Base-by-base conservation (phyloP, 1,140 invertebrate species). In the Campoletis sonorensis region DNA sequence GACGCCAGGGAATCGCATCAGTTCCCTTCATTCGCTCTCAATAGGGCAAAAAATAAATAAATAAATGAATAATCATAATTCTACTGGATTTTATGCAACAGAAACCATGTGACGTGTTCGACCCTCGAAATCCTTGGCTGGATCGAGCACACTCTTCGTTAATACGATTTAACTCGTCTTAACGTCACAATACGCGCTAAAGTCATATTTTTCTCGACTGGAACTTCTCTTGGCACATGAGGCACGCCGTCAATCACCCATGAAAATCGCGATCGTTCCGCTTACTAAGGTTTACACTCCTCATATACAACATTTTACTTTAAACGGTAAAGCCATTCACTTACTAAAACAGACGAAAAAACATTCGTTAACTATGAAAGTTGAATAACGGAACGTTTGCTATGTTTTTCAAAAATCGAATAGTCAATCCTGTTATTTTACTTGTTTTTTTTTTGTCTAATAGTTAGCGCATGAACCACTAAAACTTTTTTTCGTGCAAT, bases 1-100 rank as follows among this genome's bases (percentile, higher is more conserved):
- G 61, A 26, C 23, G 21, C n/a, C 4, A 64, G 61, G 61, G 27
- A 64, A 64, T 64, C 23, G 61, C 23, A 64, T 64, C 61, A 64
- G 23, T 26, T 26, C 61, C 21, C 61, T 64, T 26, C 61, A n/a
- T 11, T 21, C 51, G 51, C 4, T n/a, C 2, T 54, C 2, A n/a
- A n/a, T n/a, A n/a, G 8, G 8, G 3, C 40, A 45, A 45, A 54
- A 8, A 54, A n/a, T n/a, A n/a, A 54, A 54, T 54, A 18, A 8
- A 54, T 21, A n/a, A n/a, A 54, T 21, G n/a, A n/a, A 18, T 4
- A n/a, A n/a, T n/a, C n/a, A 54, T 2, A 54, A n/a, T 54, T 54
- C 4, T 11, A 54, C 4, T n/a, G 51, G 51, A 54, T n/a, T 45
- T 45, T 45, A 45, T 45, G 40, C 40, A 45, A 45, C 11, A 13